Base-by-base conservation (phyloP, 2,113 vertebrate genomes). In the Onychostruthus taczanowskii region DNA sequence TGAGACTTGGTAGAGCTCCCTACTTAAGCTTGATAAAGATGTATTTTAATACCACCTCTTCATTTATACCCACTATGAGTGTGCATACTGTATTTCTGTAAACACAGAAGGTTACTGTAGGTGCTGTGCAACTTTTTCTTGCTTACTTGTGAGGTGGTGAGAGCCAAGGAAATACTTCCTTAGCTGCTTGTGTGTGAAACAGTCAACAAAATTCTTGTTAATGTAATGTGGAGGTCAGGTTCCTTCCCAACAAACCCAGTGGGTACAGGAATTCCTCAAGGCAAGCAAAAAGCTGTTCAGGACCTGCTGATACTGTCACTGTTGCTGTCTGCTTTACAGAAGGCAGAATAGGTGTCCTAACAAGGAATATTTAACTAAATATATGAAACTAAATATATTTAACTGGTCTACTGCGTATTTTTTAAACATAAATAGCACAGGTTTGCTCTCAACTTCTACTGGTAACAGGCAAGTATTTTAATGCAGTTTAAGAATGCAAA, bases 341-440 rank as follows among this genome's bases (percentile, higher is more conserved):
- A 98, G 56, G 97, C 98, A 31, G 97, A 83, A 91, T 97, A 98
- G 44, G 95, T 81, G 85, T 98, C 96, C 98, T 98, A 91, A 37
- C 59, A 91, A 95, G 66, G 79, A 88, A 94, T 68, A 95, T 80
- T 82, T 79, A 85, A 55, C 64, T 58, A 69, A 84, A 70, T 87
- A 19, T 39, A n/a, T n/a, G 15, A 26, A 68, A 41, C 6, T 16
- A 55, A 61, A 31, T 62, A n/a, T 52, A 59, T 80, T 90, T 63
- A 92, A 66, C 12, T 46, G 1, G 1, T 46, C 72, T 83, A 52
- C 37, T 84, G 58, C 28, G 5, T 74, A 7, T 26, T 37, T 90
- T 79, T 85, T 8, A 49, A 86, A 72, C 28, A 58, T n/a, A 76
- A 88, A 50, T 33, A 90, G 39, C 30, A 70, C 79, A 80, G 59